These are phyloP conservation scores for Podotricha telesiphe DNA, from an alignment of 2,888 invertebrate genomes.

Conservation along the genomic window DNA sequence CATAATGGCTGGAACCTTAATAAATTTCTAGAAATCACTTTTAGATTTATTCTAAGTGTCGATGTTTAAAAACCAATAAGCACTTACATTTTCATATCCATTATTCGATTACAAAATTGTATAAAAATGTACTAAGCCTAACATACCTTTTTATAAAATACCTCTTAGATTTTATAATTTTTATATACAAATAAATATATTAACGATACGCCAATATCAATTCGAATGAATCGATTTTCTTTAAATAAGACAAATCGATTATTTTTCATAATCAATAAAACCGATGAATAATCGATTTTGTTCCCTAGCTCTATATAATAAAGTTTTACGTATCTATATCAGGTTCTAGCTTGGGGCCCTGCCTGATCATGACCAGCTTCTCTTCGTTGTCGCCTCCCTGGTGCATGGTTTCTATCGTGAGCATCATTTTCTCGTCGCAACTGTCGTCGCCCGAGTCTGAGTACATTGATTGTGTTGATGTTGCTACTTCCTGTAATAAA, in stretches of 20 bases:
- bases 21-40: too few species aligned
- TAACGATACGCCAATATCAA: background rate
- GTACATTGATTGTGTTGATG: conserved; percentile 88
- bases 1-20: background rate
- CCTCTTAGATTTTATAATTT: background rate
- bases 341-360: conserved; percentile 64
- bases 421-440: conserved; percentile 90
- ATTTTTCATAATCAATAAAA: background rate
- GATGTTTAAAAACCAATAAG: background rate
- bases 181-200: conserved; percentile 14
- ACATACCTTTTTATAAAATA: background rate
- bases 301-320: background rate
- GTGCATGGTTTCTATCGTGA: conserved; percentile 86
- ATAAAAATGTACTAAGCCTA: conserved; percentile 11
- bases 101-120: conserved; percentile 6
- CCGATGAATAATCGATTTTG: background rate
- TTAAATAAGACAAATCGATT: background rate
- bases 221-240: background rate
- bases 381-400: conserved; percentile 84
- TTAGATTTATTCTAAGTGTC: too few species aligned
- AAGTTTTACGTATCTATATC: conserved; percentile 67
- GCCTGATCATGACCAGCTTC: conserved; percentile 68
- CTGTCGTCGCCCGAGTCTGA: conserved; percentile 89
- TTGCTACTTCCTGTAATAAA: conserved; percentile 85
- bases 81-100: background rate